Percentiles rank a stretch among this genome's conserved stretches.
phyloP scores from a whole-genome alignment of 2,888 invertebrate genomes.

The Punctoribates punctum region DNA sequence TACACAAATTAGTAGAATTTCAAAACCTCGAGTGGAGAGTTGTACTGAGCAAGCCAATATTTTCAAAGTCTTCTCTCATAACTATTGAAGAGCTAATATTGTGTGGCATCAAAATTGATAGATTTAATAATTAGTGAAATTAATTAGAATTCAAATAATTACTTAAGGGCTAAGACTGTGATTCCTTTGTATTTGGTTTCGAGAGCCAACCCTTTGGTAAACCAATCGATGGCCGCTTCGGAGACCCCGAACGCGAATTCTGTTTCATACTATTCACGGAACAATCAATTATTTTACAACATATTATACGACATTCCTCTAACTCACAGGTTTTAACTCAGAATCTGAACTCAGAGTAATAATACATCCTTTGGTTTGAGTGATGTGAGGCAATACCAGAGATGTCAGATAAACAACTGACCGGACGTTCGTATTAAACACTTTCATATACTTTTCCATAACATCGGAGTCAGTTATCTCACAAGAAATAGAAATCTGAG shows the following conservation, averaged over 20 bases:
- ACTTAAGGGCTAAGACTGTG: not conserved
- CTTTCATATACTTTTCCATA: not conserved
- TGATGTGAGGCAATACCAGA: slow-evolving; percentile 5
- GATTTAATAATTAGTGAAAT: not conserved
- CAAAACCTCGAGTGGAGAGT: not conserved
- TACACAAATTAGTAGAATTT: no score
- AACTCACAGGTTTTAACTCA: not conserved
- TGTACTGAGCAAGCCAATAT: not conserved
- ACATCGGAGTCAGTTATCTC: not conserved
- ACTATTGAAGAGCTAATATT: not conserved
- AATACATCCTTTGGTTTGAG: not conserved
- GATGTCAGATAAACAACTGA: not conserved
- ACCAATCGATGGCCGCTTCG: slow-evolving; percentile 3
- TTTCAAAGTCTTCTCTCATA: not conserved
- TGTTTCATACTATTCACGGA: not conserved
- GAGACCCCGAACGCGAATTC: slow-evolving; percentile 3
- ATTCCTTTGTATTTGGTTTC: slow-evolving; percentile 5
- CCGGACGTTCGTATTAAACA: slow-evolving; percentile 5
- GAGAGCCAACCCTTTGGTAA: slow-evolving; percentile 3
- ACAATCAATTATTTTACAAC: no score
- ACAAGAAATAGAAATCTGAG: not conserved
- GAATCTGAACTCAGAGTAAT: not conserved
- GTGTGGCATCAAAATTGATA: no score
- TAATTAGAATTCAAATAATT: not conserved
- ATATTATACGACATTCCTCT: not conserved